Conservation (phyloP, 1,140 invertebrate genomes). For the Pseudomyrmex concolor region DNA sequence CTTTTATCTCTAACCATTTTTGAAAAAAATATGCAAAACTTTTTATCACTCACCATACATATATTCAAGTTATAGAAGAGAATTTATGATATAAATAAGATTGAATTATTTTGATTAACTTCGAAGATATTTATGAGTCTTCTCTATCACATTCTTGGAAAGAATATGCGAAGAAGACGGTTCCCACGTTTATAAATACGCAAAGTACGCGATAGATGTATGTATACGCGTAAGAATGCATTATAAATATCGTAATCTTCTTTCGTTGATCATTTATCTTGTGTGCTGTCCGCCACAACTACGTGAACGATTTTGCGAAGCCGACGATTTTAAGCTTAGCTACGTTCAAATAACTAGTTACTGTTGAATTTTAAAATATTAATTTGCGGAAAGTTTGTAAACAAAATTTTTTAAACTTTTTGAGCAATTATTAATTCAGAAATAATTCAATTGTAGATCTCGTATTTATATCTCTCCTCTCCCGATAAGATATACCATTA, state of each 20-base stretch:
- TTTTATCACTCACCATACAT: neutral
- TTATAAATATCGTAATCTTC: slow-evolving; percentile 41
- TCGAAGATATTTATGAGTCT: slow-evolving; percentile 27
- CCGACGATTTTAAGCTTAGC: neutral
- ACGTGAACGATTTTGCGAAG: neutral
- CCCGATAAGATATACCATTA: too few species aligned
- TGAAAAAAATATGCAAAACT: too few species aligned
- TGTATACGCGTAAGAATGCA: slow-evolving; percentile 24
- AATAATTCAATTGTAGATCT: slow-evolving; percentile 1
- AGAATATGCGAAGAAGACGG: slow-evolving; percentile 1
- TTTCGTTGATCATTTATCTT: slow-evolving; percentile 11
- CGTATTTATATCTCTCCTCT: neutral
- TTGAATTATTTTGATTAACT: slow-evolving; percentile 49
- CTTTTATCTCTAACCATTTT: too few species aligned
- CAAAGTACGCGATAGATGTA: slow-evolving; percentile 6
- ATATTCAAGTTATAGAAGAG: slow-evolving; percentile 14
- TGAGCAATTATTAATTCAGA: slow-evolving; percentile 11
- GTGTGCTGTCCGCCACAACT: neutral
- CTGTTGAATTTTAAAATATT: slow-evolving; percentile 15
- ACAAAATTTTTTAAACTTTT: neutral
- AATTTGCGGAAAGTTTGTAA: neutral
- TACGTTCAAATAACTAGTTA: slow-evolving; percentile 9
- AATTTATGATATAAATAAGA: slow-evolving; percentile 30
- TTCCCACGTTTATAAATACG: slow-evolving; percentile 52
- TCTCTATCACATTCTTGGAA: slow-evolving; percentile 34